A percentile compares a stretch with the other conserved stretches of the same genome.
Evolutionary conservation across 2,113 vertebrate species (phyloP).

Genomic region (Cyanoramphus novaezelandiae): DNA sequence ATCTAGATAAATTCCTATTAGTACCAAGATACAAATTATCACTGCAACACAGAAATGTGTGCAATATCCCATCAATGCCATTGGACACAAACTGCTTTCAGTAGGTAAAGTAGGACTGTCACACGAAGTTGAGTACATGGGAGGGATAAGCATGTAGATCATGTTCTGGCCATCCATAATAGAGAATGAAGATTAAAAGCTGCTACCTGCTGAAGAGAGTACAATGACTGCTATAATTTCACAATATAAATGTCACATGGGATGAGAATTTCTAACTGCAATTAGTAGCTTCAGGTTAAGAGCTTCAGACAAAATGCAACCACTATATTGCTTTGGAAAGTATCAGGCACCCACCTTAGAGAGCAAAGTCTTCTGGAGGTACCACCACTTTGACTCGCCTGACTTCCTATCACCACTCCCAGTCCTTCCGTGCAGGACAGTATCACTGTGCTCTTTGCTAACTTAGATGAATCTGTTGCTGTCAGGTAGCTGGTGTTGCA

Average conservation of each 20-base stretch:
- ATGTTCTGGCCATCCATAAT: neutral
- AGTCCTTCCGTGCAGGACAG: neutral
- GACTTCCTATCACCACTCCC: neutral
- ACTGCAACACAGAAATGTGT: neutral
- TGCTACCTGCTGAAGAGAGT: neutral
- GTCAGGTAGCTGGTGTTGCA: neutral
- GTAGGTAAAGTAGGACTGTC: neutral
- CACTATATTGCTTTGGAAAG: neutral
- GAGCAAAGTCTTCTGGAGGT: neutral
- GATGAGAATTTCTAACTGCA: neutral
- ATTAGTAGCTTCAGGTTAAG: neutral
- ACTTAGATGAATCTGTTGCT: neutral
- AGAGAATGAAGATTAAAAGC: neutral
- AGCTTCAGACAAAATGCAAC: neutral
- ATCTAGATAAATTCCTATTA: neutral
- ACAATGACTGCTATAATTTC: neutral
- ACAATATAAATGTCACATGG: neutral
- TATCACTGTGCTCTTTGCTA: neutral
- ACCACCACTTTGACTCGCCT: rapidly evolving
- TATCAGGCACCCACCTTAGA: neutral
- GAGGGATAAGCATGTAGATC: neutral
- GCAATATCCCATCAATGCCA: neutral
- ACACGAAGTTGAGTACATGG: neutral
- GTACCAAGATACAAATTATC: neutral
- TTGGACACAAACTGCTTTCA: neutral